phyloP scores from a whole-genome alignment of 2,888 invertebrate genomes.

The Rhopalosiphum nymphaeae region DNA sequence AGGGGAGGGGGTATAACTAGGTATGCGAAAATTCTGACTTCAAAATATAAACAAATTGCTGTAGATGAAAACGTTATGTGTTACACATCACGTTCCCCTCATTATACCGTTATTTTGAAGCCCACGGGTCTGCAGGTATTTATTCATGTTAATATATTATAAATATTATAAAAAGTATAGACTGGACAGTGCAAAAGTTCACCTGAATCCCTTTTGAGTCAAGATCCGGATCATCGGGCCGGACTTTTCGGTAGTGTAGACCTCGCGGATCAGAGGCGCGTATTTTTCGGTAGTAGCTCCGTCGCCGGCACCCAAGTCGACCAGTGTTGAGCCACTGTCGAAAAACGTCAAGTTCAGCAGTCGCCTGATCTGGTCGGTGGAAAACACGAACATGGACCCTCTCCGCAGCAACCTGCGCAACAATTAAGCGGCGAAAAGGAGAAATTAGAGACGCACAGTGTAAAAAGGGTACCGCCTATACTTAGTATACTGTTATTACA shows the following conservation, averaged over 20 bases:
- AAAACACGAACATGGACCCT: conserved; percentile 97
- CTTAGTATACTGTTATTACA: not conserved
- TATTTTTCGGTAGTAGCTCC: conserved; percentile 91
- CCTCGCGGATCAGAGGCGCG: conserved; percentile 79
- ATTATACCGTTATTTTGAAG: not conserved
- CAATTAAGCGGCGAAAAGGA: not conserved
- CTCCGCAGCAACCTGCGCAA: conserved; percentile 83
- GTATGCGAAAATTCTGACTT: not conserved
- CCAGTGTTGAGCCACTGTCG: conserved; percentile 67
- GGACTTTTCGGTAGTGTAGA: conserved; percentile 93
- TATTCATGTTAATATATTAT: not conserved
- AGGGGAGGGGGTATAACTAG: not conserved
- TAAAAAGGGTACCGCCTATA: not conserved
- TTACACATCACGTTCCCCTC: not conserved
- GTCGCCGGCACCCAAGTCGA: conserved; percentile 86
- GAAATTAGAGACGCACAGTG: conserved; percentile 64
- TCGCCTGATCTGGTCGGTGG: conserved; percentile 81
- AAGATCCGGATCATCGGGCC: conserved; percentile 88
- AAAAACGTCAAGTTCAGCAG: conserved; percentile 73
- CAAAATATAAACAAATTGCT: not conserved
- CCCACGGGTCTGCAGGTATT: not conserved
- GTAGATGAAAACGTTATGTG: not conserved
- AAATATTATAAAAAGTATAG: not conserved
- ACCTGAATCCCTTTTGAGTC: conserved; percentile 82
- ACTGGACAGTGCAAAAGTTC: conserved; percentile 70